These are phyloP conservation scores for Parotia lawesii DNA, from an alignment of 2,113 vertebrate genomes.

Conservation along the genomic window DNA sequence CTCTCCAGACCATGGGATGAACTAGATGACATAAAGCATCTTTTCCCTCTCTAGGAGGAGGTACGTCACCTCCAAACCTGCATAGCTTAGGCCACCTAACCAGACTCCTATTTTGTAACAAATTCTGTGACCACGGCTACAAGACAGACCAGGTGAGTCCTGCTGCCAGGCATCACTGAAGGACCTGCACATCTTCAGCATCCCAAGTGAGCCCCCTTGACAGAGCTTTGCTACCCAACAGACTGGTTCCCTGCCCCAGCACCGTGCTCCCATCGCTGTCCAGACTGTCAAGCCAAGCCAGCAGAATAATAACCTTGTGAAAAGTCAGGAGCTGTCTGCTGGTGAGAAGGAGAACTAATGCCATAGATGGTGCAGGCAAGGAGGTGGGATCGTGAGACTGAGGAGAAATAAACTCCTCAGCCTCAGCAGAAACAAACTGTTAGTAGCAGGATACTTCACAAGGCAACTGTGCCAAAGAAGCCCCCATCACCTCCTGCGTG, in stretches of 20 bases:
- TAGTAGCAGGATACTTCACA: background rate
- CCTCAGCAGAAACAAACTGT: background rate
- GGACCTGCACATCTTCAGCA: background rate
- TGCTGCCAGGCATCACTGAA: background rate
- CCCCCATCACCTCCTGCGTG: background rate
- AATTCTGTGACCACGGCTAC: background rate
- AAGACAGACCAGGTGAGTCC: background rate
- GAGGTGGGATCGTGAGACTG: background rate
- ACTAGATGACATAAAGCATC: background rate
- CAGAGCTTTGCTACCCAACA: background rate
- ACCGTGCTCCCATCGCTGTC: background rate
- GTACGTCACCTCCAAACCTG: background rate
- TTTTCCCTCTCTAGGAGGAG: background rate
- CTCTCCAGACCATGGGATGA: background rate
- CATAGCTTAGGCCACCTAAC: background rate
- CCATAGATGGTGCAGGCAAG: background rate
- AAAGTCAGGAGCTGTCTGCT: background rate
- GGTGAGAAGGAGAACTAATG: background rate
- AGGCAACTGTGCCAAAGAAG: background rate
- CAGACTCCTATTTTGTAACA: background rate
- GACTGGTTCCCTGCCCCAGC: background rate
- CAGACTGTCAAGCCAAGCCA: background rate
- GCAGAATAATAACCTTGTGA: background rate
- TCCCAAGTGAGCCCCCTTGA: background rate
- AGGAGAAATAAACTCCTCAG: background rate